Evolutionary conservation across 2,797 vertebrate genomes (phyloP).

Genomic region (Lepus oiostolus): DNA sequence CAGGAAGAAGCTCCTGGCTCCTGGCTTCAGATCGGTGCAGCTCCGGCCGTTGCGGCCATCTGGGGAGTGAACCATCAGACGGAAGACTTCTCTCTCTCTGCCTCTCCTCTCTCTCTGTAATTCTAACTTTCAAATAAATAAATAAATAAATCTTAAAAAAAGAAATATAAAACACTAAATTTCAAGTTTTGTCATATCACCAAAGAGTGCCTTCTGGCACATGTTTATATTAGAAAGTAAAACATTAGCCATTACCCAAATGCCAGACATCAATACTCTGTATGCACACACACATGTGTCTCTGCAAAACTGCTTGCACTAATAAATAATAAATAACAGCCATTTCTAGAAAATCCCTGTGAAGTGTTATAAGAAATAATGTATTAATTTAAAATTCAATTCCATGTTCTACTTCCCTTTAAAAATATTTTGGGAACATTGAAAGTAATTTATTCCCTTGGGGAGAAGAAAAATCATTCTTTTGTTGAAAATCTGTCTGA

Average conservation of each 20-base stretch:
- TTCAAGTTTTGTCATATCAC: neutral
- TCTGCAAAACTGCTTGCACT: neutral
- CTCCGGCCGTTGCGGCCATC: no score
- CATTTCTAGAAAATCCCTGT: neutral
- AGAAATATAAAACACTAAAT: constrained; percentile 44
- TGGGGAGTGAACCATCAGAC: no score
- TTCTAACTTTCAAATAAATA: no score
- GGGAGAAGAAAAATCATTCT: neutral
- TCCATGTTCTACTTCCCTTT: constrained; percentile 15
- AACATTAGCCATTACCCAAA: neutral
- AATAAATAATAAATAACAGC: neutral
- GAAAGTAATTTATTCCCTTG: neutral
- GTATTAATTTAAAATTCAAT: constrained; percentile 36
- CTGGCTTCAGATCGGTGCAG: no score
- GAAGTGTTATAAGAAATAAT: neutral
- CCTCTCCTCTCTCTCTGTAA: no score
- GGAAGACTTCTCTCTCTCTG: no score
- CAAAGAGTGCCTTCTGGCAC: constrained; percentile 25
- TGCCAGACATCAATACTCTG: neutral
- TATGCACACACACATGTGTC: neutral
- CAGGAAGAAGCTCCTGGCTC: no score
- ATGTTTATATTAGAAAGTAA: constrained; percentile 42
- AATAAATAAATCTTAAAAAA: neutral
- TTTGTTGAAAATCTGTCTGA: neutral
- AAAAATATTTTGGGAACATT: neutral